Percentiles rank a stretch among this genome's conserved stretches.
phyloP scores from a whole-genome alignment of 1,140 invertebrate species.

The Drosophila erecta region DNA sequence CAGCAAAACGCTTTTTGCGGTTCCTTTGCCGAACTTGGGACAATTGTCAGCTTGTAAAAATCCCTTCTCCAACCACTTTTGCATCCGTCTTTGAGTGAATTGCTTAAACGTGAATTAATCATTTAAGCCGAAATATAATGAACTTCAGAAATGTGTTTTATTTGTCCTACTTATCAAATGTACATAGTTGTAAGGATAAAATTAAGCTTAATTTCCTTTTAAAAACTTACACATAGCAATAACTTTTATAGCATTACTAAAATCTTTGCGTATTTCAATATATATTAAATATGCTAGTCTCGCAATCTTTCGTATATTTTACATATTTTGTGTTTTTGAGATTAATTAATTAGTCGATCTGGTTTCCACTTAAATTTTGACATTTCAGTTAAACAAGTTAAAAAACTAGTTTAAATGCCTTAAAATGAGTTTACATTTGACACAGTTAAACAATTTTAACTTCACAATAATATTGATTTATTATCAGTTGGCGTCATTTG shows the following conservation, averaged over 20 bases:
- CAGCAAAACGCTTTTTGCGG: constrained; percentile 38
- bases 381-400: too few species aligned
- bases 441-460: too few species aligned
- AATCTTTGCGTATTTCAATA: too few species aligned
- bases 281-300: too few species aligned
- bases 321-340: too few species aligned
- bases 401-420: too few species aligned
- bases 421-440: too few species aligned
- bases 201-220: neutral
- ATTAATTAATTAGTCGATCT: too few species aligned
- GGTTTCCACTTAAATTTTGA: neutral
- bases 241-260: too few species aligned
- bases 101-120: constrained; percentile 44
- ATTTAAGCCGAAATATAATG: constrained; percentile 14
- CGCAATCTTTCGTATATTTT: too few species aligned
- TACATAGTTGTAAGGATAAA: too few species aligned
- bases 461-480: constrained; percentile 1
- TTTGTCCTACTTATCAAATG: neutral
- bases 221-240: neutral
- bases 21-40: constrained; percentile 26
- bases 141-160: neutral
- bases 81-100: constrained; percentile 19
- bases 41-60: constrained; percentile 35
- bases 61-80: constrained; percentile 10
- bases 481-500: neutral